Evolutionary conservation across 2,888 invertebrate genomes (phyloP).

Genomic region (Sinodicranocentrus sp.): DNA sequence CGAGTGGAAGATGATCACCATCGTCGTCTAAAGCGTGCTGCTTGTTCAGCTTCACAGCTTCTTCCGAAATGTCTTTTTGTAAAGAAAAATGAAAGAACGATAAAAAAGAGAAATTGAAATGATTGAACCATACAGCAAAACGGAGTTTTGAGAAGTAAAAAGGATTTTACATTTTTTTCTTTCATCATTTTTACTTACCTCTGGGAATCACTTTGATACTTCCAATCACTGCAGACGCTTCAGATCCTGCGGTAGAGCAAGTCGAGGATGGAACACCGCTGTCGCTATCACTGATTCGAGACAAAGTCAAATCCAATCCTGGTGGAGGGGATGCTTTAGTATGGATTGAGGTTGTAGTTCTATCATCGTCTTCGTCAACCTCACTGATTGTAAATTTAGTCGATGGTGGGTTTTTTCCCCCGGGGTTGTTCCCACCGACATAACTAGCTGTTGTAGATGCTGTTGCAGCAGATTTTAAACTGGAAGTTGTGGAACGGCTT

Average conservation of each 20-base stretch:
- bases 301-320: slow-evolving; percentile 36
- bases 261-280: slow-evolving; percentile 52
- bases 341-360: too few species aligned
- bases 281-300: slow-evolving; percentile 51
- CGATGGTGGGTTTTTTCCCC: background rate
- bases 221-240: slow-evolving; percentile 48
- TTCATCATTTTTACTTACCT: slow-evolving; percentile 29
- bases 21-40: slow-evolving; percentile 52
- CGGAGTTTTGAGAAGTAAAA: too few species aligned
- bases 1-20: background rate
- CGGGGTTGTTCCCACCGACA: background rate
- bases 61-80: slow-evolving; percentile 38
- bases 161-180: background rate
- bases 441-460: background rate
- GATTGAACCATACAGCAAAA: background rate
- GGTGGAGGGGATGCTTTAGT: background rate
- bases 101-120: slow-evolving; percentile 22
- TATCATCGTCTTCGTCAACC: slow-evolving; percentile 36
- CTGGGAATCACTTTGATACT: slow-evolving; percentile 48
- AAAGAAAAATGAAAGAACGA: too few species aligned
- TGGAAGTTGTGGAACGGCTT: slow-evolving; percentile 30
- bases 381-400: slow-evolving; percentile 54
- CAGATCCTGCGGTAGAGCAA: slow-evolving; percentile 52
- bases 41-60: slow-evolving; percentile 52
- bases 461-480: background rate